A percentile compares a stretch with the other conserved stretches of the same genome.
phyloP scores from a whole-genome alignment of 2,113 vertebrate genomes.

The Tragelaphus buxtoni region DNA sequence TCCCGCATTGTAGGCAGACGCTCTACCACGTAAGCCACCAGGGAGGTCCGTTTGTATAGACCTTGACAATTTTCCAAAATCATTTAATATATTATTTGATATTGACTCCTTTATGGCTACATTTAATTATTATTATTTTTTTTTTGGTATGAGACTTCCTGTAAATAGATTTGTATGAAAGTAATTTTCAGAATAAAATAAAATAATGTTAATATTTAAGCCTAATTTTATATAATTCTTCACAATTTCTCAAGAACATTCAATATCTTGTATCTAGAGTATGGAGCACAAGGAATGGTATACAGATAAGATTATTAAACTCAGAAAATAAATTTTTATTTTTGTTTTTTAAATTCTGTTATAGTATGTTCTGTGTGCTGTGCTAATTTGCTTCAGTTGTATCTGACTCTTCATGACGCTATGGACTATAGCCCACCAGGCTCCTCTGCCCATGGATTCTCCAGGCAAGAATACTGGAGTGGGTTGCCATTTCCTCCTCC shows the following conservation, averaged over 20 bases:
- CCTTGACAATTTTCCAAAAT: not conserved
- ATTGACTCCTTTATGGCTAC: too few species aligned
- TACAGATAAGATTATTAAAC: too few species aligned
- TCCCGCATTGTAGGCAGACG: accelerated
- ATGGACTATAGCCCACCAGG: not conserved
- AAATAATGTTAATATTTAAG: too few species aligned
- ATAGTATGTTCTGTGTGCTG: not conserved
- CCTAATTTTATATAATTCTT: too few species aligned
- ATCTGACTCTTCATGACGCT: accelerated
- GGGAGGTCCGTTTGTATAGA: not conserved
- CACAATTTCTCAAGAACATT: too few species aligned
- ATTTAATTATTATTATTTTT: too few species aligned
- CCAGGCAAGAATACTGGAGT: not conserved
- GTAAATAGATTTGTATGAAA: too few species aligned
- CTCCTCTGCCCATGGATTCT: not conserved
- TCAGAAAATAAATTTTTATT: too few species aligned
- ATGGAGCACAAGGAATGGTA: too few species aligned
- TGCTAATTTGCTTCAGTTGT: not conserved
- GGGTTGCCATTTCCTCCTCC: not conserved
- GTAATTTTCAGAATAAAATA: too few species aligned
- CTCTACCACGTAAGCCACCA: accelerated
- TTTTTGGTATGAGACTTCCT: too few species aligned
- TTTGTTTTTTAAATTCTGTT: not conserved
- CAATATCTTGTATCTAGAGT: too few species aligned
- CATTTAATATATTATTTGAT: not conserved